Evolutionary conservation across 2,797 vertebrate species (phyloP).

Genomic region (Sebastes vulpes): DNA sequence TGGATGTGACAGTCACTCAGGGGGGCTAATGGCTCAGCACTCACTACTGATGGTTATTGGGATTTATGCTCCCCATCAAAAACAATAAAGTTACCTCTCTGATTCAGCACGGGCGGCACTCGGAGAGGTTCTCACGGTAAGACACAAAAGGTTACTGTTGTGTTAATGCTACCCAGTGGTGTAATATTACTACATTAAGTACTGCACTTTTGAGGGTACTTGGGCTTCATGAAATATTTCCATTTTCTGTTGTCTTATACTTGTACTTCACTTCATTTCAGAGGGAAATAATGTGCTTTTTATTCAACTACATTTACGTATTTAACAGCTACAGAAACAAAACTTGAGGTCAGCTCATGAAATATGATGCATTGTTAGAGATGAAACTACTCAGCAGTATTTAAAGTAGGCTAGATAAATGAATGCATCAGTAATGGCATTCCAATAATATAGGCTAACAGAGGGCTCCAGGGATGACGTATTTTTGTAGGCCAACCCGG

Average conservation of each 20-base stretch:
- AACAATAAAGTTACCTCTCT: conserved; percentile 62
- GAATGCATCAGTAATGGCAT: background rate
- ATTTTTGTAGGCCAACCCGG: too few species aligned
- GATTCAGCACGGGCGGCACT: background rate
- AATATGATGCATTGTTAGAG: background rate
- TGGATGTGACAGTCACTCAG: conserved; percentile 72
- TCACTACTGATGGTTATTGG: conserved; percentile 61
- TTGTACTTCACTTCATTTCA: background rate
- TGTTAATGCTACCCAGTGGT: background rate
- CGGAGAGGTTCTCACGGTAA: background rate
- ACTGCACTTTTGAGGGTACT: background rate
- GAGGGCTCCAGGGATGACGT: too few species aligned
- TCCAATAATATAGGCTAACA: background rate
- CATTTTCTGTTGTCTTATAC: background rate
- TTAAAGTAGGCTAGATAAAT: background rate
- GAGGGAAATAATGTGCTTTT: background rate
- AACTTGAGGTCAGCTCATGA: background rate
- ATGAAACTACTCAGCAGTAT: background rate
- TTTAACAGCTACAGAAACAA: background rate
- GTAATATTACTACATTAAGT: background rate
- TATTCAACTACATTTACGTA: background rate
- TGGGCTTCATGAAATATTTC: background rate
- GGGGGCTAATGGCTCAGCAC: conserved; percentile 51
- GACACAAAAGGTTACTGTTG: background rate
- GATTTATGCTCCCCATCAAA: conserved; percentile 71